Conservation (phyloP, 1,140 invertebrate species). For the Heliconius melpomene region DNA sequence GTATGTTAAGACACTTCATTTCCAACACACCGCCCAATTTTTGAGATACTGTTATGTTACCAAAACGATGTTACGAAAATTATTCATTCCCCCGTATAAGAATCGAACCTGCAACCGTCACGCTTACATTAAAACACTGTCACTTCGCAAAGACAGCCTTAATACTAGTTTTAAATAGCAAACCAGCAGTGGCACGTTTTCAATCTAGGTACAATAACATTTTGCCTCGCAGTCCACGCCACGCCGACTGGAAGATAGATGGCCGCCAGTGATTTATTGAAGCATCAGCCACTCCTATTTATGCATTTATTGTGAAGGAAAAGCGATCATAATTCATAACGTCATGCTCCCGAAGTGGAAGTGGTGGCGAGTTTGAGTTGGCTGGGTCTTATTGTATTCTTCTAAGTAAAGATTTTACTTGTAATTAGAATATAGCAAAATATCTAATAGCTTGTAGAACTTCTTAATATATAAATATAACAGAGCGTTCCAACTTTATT, state of each 20-base stretch:
- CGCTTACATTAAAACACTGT: too few relatives aligned
- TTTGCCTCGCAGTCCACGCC: constrained; percentile 34
- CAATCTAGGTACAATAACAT: constrained; percentile 10
- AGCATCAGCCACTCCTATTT: constrained; percentile 72
- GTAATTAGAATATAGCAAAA: too few relatives aligned
- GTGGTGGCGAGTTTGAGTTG: constrained; percentile 31
- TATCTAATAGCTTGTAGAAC: too few relatives aligned
- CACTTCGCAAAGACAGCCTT: too few relatives aligned
- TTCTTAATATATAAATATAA: too few relatives aligned
- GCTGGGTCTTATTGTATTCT: neutral
- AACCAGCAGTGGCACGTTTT: constrained; percentile 7
- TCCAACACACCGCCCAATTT: too few relatives aligned
- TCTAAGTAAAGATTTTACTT: neutral
- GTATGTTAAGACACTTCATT: too few relatives aligned
- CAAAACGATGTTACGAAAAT: too few relatives aligned
- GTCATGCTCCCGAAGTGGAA: constrained; percentile 31
- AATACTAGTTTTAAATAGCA: neutral
- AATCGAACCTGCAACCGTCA: too few relatives aligned
- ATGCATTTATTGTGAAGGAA: constrained; percentile 77
- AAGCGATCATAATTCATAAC: constrained; percentile 77
- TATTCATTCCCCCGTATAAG: too few relatives aligned
- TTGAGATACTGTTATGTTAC: too few relatives aligned
- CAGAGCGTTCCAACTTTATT: too few relatives aligned
- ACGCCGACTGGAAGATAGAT: constrained; percentile 64
- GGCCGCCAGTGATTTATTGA: constrained; percentile 66